Evolutionary conservation across 2,797 vertebrate species (phyloP).

Genomic region (Enteromius paludinosus): DNA sequence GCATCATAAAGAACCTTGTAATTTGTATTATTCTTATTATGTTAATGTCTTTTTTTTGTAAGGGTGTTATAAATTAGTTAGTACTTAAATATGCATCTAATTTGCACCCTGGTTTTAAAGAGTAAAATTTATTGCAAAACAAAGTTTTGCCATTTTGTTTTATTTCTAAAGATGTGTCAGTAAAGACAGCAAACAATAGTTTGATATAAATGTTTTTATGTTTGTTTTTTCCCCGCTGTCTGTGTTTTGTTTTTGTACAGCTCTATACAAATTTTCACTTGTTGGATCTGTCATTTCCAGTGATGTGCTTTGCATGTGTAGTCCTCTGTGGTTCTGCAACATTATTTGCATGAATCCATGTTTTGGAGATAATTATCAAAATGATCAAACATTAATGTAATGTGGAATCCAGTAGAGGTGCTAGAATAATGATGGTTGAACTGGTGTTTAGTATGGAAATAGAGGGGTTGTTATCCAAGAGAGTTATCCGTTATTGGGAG

Average conservation of each 20-base stretch:
- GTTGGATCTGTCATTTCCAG: background rate
- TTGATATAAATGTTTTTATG: background rate
- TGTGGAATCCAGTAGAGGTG: background rate
- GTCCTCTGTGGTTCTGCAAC: conserved; percentile 10
- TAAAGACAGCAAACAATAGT: background rate
- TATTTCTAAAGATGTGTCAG: background rate
- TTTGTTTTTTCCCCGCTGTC: background rate
- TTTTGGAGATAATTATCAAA: conserved; percentile 36
- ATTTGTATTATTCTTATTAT: background rate
- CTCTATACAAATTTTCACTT: background rate
- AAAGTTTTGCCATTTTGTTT: background rate
- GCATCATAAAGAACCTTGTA: background rate
- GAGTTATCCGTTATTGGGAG: conserved; percentile 32
- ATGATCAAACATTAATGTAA: conserved; percentile 27
- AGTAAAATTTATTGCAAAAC: background rate
- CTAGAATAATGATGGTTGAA: conserved; percentile 8
- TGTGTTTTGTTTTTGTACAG: background rate
- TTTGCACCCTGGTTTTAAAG: background rate
- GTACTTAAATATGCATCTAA: background rate
- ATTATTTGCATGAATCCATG: conserved; percentile 57
- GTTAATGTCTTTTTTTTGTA: background rate
- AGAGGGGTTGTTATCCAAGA: conserved; percentile 35
- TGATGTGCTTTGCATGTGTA: conserved; percentile 52
- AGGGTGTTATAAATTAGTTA: background rate
- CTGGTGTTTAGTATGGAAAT: conserved; percentile 21